Evolutionary conservation across 1,140 invertebrate genomes (phyloP).

Genomic region (Drosophila mojavensis): DNA sequence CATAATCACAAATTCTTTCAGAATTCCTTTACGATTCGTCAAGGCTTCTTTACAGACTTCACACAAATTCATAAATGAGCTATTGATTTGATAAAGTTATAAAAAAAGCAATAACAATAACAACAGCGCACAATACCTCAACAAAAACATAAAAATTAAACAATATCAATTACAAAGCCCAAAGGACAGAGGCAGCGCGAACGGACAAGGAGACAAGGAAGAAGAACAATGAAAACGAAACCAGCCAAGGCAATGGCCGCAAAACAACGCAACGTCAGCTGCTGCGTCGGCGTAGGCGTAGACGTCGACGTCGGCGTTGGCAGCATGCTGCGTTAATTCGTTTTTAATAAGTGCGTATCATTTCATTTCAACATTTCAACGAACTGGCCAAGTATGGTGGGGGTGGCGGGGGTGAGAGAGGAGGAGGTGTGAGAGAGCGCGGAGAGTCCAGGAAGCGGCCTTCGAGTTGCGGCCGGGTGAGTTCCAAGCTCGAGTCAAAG

Average conservation of each 20-base stretch:
- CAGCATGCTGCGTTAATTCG: conserved; percentile 80
- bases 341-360: conserved; percentile 83
- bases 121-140: conserved; percentile 19
- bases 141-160: conserved; percentile 42
- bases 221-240: conserved; percentile 58
- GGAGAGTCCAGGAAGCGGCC: conserved; percentile 17
- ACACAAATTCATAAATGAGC: conserved; percentile 30
- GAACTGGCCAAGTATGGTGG: conserved; percentile 25
- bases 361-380: conserved; percentile 82
- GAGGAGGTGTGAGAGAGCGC: conserved; percentile 12
- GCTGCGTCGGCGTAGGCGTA: conserved; percentile 37
- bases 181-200: conserved; percentile 46
- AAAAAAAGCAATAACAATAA: conserved; percentile 23
- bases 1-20: background rate
- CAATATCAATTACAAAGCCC: conserved; percentile 74
- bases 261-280: conserved; percentile 53
- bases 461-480: conserved; percentile 6
- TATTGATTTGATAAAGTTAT: conserved; percentile 40
- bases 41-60: conserved; percentile 9
- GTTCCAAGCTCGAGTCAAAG: conserved; percentile 45
- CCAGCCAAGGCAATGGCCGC: conserved; percentile 14
- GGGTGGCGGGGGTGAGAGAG: background rate
- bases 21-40: conserved; percentile 30
- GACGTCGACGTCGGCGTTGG: conserved; percentile 19
- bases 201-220: conserved; percentile 26